Evolutionary conservation across 30 jellyfish, hydroid and myxozoan genomes (phyloP).

Genomic region (Haliclystus octoradiatus): DNA sequence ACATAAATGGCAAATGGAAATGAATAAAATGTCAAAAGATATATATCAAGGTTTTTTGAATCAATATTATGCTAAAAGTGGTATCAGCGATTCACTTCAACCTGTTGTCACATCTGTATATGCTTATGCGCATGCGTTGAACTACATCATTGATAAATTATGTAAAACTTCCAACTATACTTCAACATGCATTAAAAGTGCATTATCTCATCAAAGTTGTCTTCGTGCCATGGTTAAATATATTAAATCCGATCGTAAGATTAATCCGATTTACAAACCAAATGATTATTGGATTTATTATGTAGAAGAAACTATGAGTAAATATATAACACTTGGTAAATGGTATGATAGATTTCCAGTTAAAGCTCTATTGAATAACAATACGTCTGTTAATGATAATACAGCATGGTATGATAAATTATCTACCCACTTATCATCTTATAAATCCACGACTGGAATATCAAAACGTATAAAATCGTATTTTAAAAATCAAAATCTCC

Average conservation of each 20-base stretch:
- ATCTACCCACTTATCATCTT: no score
- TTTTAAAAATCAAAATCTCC: neutral
- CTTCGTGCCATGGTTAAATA: neutral
- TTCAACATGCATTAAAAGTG: neutral
- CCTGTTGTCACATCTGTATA: neutral
- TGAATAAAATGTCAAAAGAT: no score
- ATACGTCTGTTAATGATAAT: no score
- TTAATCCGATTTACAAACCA: neutral
- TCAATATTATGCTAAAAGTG: neutral
- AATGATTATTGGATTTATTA: neutral
- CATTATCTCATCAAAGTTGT: neutral
- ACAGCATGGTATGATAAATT: no score
- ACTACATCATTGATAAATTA: neutral
- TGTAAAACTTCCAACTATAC: neutral
- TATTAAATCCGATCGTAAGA: neutral
- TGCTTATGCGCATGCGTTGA: neutral
- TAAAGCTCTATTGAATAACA: no score
- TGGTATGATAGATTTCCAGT: no score
- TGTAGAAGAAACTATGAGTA: neutral
- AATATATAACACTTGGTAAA: neutral
- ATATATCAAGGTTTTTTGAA: neutral
- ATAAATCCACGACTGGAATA: neutral
- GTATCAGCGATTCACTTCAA: neutral
- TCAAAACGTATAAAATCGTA: neutral
- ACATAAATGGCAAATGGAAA: neutral